Evolutionary conservation across 1,140 invertebrate genomes (phyloP), one percentile per base, ranked within the genome.

Genomic region (Triops cancriformis): DNA sequence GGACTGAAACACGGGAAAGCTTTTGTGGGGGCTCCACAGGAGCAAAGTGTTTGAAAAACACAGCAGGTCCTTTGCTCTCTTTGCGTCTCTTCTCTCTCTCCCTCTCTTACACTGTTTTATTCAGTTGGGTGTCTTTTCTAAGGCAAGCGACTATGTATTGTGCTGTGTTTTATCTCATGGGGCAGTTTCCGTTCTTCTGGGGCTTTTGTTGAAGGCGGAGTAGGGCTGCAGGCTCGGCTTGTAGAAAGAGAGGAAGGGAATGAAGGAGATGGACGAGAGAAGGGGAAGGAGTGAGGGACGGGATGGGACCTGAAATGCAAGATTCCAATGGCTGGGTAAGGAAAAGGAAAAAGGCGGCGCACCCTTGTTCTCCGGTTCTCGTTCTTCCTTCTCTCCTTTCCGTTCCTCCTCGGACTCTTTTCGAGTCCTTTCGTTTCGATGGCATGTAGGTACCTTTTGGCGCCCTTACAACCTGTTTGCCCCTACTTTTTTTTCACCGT

Each of bases 341-440:
- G 31, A 37, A 64, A 11, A n/a, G 45, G 5, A 64, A 64, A 64
- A 23, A 64, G 45, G 45, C 45, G 45, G 45, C 45, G 45, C 45
- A 64, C 51, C 42, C 31, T 37, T 79, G 31, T 80, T 28, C 73
- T 75, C 75, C 42, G 51, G 23, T 76, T 80, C 26, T 78, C 80
- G 42, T 73, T 76, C 79, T 76, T 79, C 26, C 80, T 75, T 79
- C 77, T 77, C 73, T 72, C 43, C n/a, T 26, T 77, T 26, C 23
- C 76, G 10, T 26, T 1, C 18, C 10, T 31, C 1, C 73, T 41
- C 27, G n/a, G n/a, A n/a, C n/a, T 14, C 41, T 73, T 73, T 73
- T 72, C 26, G 12, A 4, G 26, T 73, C 73, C 31, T 73, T 26
- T 73, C 31, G 11, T 26, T 26, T 26, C n/a, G 31, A 7, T 7